A percentile compares a stretch with the other conserved stretches of the same genome.
phyloP scores from a whole-genome alignment of 2,888 invertebrate species.

The Parnassius orleans region DNA sequence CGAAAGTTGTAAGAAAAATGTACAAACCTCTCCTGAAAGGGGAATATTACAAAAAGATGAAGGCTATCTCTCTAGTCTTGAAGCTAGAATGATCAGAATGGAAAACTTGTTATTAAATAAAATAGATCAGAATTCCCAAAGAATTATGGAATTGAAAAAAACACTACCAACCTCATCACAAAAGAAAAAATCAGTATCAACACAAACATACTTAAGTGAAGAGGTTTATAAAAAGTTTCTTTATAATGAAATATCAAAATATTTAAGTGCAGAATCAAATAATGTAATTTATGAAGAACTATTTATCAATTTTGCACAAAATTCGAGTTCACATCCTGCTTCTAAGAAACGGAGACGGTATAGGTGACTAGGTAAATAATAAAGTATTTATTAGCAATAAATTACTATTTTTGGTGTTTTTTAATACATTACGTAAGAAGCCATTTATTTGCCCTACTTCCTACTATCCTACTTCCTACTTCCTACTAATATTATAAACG shows the following conservation, averaged over 20 bases:
- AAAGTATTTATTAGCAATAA: not conserved
- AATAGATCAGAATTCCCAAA: conserved; percentile 64
- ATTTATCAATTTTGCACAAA: conserved; percentile 52
- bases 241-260: conserved; percentile 64
- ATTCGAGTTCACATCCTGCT: conserved; percentile 4
- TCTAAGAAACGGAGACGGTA: conserved; percentile 44
- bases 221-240: conserved; percentile 55
- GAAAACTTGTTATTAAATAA: conserved; percentile 56
- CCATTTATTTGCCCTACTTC: no score
- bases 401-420: no score
- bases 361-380: conserved; percentile 36
- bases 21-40: conserved; percentile 34
- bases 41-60: conserved; percentile 37
- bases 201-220: conserved; percentile 49
- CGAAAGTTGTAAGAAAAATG: conserved; percentile 18
- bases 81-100: conserved; percentile 60
- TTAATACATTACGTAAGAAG: no score
- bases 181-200: conserved; percentile 37
- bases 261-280: conserved; percentile 56
- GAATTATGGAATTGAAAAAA: conserved; percentile 54
- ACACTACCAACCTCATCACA: conserved; percentile 31
- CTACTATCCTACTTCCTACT: no score
- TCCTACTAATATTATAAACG: no score
- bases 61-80: conserved; percentile 54
- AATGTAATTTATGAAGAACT: conserved; percentile 68